Evolutionary conservation across 2,113 vertebrate genomes (phyloP).

Genomic region (Strix aluco): DNA sequence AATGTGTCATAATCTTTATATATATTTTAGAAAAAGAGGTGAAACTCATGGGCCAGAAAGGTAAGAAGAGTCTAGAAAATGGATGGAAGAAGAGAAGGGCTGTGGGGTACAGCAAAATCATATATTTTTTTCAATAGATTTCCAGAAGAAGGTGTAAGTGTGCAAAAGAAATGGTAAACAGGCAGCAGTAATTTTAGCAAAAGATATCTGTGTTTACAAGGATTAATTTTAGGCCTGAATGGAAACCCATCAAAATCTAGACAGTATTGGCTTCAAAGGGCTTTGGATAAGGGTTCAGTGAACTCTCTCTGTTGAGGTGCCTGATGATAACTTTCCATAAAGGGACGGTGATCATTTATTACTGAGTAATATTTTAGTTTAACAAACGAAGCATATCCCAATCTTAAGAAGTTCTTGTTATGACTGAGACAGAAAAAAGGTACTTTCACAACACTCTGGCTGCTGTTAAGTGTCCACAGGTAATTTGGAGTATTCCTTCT

Average conservation of each 20-base stretch:
- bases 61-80: not conserved
- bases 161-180: not conserved
- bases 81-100: not conserved
- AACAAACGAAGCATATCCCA: not conserved
- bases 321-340: not conserved
- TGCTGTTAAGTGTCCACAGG: not conserved
- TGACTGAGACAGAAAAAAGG: not conserved
- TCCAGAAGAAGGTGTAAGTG: not conserved
- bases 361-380: not conserved
- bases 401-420: not conserved
- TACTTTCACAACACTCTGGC: not conserved
- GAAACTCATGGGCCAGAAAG: fast-evolving
- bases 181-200: not conserved
- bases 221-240: not conserved
- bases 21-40: not conserved
- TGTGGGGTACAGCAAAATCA: not conserved
- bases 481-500: not conserved
- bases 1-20: not conserved
- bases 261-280: not conserved
- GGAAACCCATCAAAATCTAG: not conserved
- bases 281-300: not conserved
- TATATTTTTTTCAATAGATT: not conserved
- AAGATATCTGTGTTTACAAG: not conserved
- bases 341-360: not conserved
- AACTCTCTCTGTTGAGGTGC: not conserved